Evolutionary conservation across 2,113 vertebrate species (phyloP).

Genomic region (Spilogale gracilis): DNA sequence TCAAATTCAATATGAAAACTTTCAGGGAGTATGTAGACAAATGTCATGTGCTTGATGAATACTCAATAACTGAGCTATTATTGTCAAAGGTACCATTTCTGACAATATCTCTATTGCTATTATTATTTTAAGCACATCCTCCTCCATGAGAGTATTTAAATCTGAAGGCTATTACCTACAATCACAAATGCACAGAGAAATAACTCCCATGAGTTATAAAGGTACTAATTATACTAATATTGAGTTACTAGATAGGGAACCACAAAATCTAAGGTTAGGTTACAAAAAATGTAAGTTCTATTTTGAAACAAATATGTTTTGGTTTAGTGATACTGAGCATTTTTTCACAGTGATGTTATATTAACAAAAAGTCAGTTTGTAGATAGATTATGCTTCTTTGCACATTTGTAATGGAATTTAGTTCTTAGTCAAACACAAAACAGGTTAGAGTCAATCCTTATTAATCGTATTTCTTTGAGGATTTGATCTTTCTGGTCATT

Average conservation of each 20-base stretch:
- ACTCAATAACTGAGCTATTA: constrained; percentile 50
- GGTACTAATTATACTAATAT: constrained; percentile 54
- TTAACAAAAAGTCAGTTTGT: constrained; percentile 69
- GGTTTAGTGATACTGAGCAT: background rate
- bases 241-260: constrained; percentile 57
- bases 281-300: constrained; percentile 56
- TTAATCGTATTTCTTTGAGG: constrained; percentile 74
- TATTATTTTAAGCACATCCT: constrained; percentile 63
- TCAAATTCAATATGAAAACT: constrained; percentile 45
- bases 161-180: constrained; percentile 72
- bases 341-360: constrained; percentile 69
- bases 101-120: constrained; percentile 35
- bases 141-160: background rate
- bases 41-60: background rate
- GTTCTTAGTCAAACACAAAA: constrained; percentile 60
- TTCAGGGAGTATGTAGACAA: background rate
- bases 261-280: constrained; percentile 61
- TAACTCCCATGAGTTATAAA: constrained; percentile 56
- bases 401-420: constrained; percentile 77
- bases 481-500: constrained; percentile 71
- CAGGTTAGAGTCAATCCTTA: constrained; percentile 71
- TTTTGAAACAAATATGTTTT: constrained; percentile 37
- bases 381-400: constrained; percentile 61
- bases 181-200: constrained; percentile 37
- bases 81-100: background rate